Evolutionary conservation across 2,888 invertebrate genomes (phyloP).

Genomic region (Heliconius hortense): DNA sequence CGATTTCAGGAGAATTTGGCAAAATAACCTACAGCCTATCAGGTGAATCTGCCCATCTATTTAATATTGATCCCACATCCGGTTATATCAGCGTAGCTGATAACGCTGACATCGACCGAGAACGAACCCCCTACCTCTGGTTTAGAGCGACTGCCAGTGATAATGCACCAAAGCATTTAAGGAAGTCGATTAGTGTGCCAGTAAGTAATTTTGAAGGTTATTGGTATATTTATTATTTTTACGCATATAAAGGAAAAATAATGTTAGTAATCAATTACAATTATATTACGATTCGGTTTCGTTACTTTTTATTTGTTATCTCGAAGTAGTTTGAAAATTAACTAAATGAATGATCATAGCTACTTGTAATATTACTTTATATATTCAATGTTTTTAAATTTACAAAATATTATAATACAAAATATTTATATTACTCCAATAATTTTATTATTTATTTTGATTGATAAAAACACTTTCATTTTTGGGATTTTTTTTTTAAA

Average conservation of each 20-base stretch:
- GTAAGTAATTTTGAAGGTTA: constrained; percentile 66
- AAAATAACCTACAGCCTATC: constrained; percentile 88
- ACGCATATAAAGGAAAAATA: not conserved
- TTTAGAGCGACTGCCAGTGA: constrained; percentile 92
- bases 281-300: no score
- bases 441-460: no score
- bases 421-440: no score
- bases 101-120: constrained; percentile 89
- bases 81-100: constrained; percentile 90
- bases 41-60: constrained; percentile 88
- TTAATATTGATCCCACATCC: constrained; percentile 85
- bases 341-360: no score
- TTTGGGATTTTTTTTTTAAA: no score
- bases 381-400: no score
- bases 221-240: not conserved
- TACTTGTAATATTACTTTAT: no score
- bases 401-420: no score
- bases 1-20: constrained; percentile 85
- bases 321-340: no score
- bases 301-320: no score
- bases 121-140: constrained; percentile 85
- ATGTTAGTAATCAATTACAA: no score
- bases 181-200: constrained; percentile 88
- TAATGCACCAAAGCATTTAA: constrained; percentile 86
- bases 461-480: no score